These are phyloP conservation scores for Hololepta plana DNA, from an alignment of 2,888 invertebrate species.

Conservation along the genomic window DNA sequence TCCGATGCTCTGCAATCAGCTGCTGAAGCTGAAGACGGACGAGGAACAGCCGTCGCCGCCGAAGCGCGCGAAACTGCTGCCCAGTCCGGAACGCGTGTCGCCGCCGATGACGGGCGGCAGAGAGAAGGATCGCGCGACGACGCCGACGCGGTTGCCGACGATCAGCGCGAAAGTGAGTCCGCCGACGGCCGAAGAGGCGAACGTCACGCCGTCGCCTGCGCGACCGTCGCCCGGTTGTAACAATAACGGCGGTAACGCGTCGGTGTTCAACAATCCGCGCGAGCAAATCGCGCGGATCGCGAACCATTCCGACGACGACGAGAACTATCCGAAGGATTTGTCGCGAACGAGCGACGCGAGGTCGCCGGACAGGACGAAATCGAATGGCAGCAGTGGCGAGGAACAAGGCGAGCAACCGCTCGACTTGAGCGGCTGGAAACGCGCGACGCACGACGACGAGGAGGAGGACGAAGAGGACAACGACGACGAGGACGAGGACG, in stretches of 20 bases:
- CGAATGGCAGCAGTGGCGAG: slow-evolving; percentile 16
- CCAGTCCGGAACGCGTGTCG: slow-evolving; percentile 16
- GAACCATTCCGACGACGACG: slow-evolving; percentile 13
- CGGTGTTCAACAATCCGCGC: slow-evolving; percentile 17
- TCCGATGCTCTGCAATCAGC: slow-evolving; percentile 44
- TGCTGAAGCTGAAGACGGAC: slow-evolving; percentile 11
- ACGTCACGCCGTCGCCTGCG: slow-evolving; percentile 45
- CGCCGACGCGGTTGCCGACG: slow-evolving; percentile 34
- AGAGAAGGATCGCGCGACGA: slow-evolving; percentile 33
- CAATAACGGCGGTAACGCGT: too few species aligned
- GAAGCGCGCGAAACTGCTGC: slow-evolving; percentile 7
- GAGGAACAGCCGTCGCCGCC: slow-evolving; percentile 16
- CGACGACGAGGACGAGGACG: too few species aligned
- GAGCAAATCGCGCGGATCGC: slow-evolving; percentile 11
- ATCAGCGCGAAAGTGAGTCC: slow-evolving; percentile 41
- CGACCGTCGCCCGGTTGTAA: slow-evolving; percentile 29
- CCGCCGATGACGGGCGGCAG: too few species aligned
- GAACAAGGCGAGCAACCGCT: slow-evolving; percentile 48
- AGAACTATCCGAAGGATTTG: slow-evolving; percentile 19
- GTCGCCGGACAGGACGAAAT: slow-evolving; percentile 24
- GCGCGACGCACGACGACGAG: too few species aligned
- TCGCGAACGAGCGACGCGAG: slow-evolving; percentile 21
- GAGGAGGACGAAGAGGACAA: too few species aligned
- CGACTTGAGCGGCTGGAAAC: slow-evolving; percentile 42
- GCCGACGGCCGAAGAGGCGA: slow-evolving; percentile 46